Evolutionary conservation across 2,113 vertebrate species (phyloP).

Genomic region (Dipodomys ordii): DNA sequence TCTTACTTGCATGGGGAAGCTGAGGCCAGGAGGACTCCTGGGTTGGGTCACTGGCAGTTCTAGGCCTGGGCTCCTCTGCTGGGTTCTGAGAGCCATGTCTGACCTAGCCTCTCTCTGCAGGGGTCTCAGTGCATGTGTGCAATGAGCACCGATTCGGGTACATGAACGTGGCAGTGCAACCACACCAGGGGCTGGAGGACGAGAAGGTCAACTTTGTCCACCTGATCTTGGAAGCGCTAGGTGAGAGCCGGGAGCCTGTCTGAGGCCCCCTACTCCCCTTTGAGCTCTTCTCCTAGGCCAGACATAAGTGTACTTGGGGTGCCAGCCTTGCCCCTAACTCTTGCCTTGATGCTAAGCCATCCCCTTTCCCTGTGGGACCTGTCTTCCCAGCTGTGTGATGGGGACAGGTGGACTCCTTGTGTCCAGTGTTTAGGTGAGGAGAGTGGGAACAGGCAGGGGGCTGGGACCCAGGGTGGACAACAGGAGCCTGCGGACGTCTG

Average conservation of each 20-base stretch:
- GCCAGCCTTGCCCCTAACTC: neutral
- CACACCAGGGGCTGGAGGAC: constrained; percentile 93
- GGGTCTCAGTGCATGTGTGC: constrained; percentile 91
- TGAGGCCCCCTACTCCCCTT: fast-evolving
- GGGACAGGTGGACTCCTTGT: neutral
- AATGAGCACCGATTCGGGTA: constrained; percentile 95
- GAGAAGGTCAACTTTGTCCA: constrained; percentile 95
- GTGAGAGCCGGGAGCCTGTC: constrained; percentile 81
- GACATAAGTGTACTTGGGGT: neutral
- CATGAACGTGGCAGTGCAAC: constrained; percentile 92
- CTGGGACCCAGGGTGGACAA: neutral
- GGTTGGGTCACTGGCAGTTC: fast-evolving
- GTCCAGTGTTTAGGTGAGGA: neutral
- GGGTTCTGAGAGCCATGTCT: neutral
- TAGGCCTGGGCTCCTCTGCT: neutral
- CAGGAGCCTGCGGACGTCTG: neutral
- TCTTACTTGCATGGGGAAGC: neutral
- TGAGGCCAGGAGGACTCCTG: neutral
- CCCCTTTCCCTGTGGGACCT: neutral
- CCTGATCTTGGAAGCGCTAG: constrained; percentile 92
- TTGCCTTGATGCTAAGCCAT: neutral
- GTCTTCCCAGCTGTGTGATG: neutral
- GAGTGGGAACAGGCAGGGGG: neutral
- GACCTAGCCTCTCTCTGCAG: constrained; percentile 79
- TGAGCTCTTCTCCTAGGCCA: neutral